Evolutionary conservation across 2,797 vertebrate species (phyloP).

Genomic region (Pangasius mekongensis): DNA sequence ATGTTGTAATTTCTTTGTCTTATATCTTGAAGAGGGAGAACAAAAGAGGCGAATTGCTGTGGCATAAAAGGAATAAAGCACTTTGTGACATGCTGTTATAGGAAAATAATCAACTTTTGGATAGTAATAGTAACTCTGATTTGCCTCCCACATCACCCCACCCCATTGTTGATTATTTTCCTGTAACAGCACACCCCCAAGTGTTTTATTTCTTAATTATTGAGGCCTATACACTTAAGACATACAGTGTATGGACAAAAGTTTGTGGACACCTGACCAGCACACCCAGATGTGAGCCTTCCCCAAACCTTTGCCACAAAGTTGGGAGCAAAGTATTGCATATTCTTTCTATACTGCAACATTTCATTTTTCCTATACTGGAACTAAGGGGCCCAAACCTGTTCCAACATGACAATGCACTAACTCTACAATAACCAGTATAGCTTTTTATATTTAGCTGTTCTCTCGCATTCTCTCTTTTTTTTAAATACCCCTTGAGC

Average conservation of each 20-base stretch:
- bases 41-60: background rate
- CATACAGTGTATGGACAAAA: no score
- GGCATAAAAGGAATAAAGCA: background rate
- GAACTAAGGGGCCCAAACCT: no score
- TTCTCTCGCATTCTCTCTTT: background rate
- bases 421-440: no score
- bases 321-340: no score
- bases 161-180: background rate
- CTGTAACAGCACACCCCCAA: background rate
- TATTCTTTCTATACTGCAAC: background rate
- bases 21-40: background rate
- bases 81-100: no score
- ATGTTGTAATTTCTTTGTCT: background rate
- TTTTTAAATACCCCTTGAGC: background rate
- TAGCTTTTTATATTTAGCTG: background rate
- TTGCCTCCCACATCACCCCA: background rate
- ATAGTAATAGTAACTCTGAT: background rate
- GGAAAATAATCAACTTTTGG: no score
- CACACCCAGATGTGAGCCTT: no score
- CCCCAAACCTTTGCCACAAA: no score
- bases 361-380: no score
- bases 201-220: background rate
- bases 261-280: no score
- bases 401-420: no score
- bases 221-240: background rate